Percentiles rank a stretch among this genome's conserved stretches.
Evolutionary conservation across 2,888 invertebrate genomes (phyloP).

Genomic region (Epinotia bilunana): DNA sequence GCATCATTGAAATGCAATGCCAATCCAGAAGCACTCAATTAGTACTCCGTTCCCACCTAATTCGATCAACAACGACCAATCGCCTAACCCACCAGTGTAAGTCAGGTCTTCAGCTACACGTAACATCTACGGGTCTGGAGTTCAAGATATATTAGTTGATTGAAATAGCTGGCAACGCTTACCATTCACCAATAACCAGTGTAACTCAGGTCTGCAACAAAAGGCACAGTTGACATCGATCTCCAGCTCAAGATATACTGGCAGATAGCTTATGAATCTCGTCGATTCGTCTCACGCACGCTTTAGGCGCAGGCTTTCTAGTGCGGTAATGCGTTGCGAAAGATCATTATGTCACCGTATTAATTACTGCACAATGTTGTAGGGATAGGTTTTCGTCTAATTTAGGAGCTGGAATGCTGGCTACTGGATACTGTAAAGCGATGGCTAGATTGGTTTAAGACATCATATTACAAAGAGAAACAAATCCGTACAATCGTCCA

Average conservation of each 20-base stretch:
- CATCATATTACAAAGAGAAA: too few species aligned
- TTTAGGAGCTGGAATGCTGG: slow-evolving; percentile 31
- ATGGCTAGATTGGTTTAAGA: background rate
- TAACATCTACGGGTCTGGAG: background rate
- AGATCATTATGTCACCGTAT: slow-evolving; percentile 77
- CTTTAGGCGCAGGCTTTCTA: slow-evolving; percentile 74
- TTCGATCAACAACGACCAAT: background rate
- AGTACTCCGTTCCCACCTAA: slow-evolving; percentile 25
- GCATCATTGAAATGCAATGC: slow-evolving; percentile 11
- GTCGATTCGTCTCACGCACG: slow-evolving; percentile 16
- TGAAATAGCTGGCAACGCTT: too few species aligned
- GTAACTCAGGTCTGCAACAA: background rate
- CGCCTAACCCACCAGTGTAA: background rate
- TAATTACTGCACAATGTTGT: slow-evolving; percentile 63
- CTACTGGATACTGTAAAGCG: background rate
- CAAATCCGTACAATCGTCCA: too few species aligned
- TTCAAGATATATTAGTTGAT: background rate
- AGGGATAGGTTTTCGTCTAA: slow-evolving; percentile 33
- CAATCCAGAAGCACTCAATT: slow-evolving; percentile 9
- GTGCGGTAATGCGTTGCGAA: slow-evolving; percentile 78
- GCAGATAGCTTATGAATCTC: background rate
- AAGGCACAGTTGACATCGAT: background rate
- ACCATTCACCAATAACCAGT: background rate
- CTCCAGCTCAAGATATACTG: background rate
- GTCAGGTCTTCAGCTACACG: too few species aligned